Evolutionary conservation across 1,140 invertebrate genomes (phyloP), one percentile per base, ranked within the genome.

Genomic region (Oreohelix idahoensis): DNA sequence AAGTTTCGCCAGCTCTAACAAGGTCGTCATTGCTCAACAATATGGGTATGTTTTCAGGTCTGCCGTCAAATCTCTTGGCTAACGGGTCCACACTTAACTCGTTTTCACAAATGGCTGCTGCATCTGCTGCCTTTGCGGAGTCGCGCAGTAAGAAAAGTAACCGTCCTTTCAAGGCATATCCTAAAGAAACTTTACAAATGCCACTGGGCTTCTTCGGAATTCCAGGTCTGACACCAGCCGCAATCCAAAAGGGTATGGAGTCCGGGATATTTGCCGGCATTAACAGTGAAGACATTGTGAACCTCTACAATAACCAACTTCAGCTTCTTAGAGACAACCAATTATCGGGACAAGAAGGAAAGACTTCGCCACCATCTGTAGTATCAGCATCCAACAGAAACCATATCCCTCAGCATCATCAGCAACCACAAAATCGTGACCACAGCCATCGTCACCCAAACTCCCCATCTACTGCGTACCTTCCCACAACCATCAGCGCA

Each of bases 91-190:
- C 38, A 0, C 15, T 36, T 11, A 75, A 75, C 35, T 26, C 70
- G 10, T 53, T 82, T 29, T 82, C 80, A 11, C 70, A 82, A 51
- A 39, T 79, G 36, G 53, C 53, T 58, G 36, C 26, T 29, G 63
- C 69, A 0, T n/a, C 79, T 0, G 42, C 42, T 15, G 51, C 17
- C 15, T 76, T 80, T 35, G 39, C 80, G 77, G 71, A 73, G 13
- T 51, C 51, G 1, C n/a, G 29, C 5, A 76, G 77, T 78, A 74
- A 81, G 76, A 85, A 79, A 36, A 81, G 94, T 23, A 90, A 94
- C 0, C 93, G 95, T 45, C 95, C 94, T 2, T 96, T 96, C 83
- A 90, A 96, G 90, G 95, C 95, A 0, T 96, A 96, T 86, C 95
- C 95, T 0, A 95, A 95, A 81, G 94, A 96, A 88, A 94, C 95